Conservation (phyloP, 2,113 vertebrate species). For the Tragelaphus strepsiceros region DNA sequence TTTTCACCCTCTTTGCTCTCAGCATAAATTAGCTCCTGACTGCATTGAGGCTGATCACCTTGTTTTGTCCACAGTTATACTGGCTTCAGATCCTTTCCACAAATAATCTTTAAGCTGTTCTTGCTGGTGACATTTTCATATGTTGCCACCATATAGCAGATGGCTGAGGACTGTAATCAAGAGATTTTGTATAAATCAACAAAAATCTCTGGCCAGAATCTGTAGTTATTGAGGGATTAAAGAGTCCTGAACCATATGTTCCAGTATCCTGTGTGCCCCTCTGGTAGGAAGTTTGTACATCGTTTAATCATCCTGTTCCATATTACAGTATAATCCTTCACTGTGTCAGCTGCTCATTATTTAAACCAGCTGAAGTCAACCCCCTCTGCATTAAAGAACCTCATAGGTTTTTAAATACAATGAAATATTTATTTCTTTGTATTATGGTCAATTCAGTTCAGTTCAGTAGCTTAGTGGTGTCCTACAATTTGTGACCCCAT, state of each 20-base stretch:
- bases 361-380: background rate
- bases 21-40: conserved; percentile 14
- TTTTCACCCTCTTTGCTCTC: background rate
- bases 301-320: background rate
- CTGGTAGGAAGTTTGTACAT: background rate
- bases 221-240: conserved; percentile 23
- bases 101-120: conserved; percentile 31
- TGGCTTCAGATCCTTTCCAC: conserved; percentile 26
- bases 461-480: background rate
- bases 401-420: background rate
- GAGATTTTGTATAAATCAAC: conserved; percentile 67
- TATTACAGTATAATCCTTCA: background rate
- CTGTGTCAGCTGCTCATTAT: background rate
- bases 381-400: background rate
- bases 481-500: background rate
- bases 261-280: background rate
- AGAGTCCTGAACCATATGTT: conserved; percentile 10
- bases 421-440: background rate
- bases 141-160: conserved; percentile 57
- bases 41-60: background rate
- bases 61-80: conserved; percentile 4
- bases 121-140: conserved; percentile 68
- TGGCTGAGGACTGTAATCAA: conserved; percentile 68
- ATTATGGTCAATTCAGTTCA: background rate
- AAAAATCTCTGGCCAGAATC: conserved; percentile 56